Evolutionary conservation across 2,113 vertebrate genomes (phyloP).

Genomic region (Anoura caudifer): DNA sequence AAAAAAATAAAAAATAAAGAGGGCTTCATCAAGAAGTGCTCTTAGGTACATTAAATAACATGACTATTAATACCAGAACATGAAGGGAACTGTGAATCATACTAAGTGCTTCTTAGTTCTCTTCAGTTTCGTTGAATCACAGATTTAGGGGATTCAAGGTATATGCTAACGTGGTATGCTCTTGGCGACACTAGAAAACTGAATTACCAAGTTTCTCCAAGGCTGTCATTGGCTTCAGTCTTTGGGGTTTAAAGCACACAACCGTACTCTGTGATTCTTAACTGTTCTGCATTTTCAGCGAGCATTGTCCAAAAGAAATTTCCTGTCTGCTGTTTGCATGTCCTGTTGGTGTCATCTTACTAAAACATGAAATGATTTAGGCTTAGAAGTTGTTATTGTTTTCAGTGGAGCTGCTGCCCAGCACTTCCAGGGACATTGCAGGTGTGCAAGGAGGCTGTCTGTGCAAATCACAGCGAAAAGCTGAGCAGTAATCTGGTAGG

Average conservation of each 20-base stretch:
- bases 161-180: neutral
- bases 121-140: neutral
- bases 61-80: neutral
- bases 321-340: neutral
- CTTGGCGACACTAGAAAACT: neutral
- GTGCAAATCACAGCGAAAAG: slow-evolving; percentile 2
- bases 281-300: neutral
- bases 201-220: neutral
- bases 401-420: slow-evolving; percentile 49
- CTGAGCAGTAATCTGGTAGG: neutral
- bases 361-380: slow-evolving; percentile 58
- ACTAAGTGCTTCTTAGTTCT: neutral
- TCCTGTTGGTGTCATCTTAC: slow-evolving; percentile 39
- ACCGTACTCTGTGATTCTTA: neutral
- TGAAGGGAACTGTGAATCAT: neutral
- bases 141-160: neutral
- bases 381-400: slow-evolving; percentile 25
- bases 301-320: neutral
- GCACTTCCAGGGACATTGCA: slow-evolving; percentile 40
- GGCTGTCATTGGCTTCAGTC: neutral
- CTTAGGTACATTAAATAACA: neutral
- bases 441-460: slow-evolving; percentile 21
- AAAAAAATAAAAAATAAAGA: neutral
- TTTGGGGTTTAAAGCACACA: neutral
- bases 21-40: neutral